phyloP scores from a whole-genome alignment of 2,113 vertebrate species.

The Pterocles gutturalis region DNA sequence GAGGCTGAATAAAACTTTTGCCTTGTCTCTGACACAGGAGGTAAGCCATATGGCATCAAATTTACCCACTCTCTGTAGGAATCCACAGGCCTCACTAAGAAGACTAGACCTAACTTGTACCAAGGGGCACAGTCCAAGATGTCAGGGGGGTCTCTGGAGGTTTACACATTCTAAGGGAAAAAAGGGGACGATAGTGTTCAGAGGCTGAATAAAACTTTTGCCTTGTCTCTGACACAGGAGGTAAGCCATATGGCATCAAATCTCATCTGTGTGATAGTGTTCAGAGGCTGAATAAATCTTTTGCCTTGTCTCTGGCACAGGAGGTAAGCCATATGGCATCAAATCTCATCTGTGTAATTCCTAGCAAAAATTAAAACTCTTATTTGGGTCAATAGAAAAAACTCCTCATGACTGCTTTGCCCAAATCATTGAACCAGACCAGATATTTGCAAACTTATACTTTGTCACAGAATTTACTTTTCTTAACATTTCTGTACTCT shows the following conservation, averaged over 20 bases:
- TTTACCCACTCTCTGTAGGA: background rate
- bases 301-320: background rate
- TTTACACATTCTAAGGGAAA: background rate
- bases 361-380: background rate
- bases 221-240: background rate
- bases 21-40: background rate
- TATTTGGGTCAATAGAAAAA: background rate
- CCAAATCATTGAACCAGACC: background rate
- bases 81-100: background rate
- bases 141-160: background rate
- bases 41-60: background rate
- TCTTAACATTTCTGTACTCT: background rate
- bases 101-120: background rate
- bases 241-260: background rate
- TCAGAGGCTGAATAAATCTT: background rate
- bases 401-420: background rate
- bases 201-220: background rate
- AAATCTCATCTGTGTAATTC: background rate
- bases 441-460: background rate
- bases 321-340: background rate
- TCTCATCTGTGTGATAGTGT: background rate
- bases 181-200: background rate
- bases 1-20: background rate
- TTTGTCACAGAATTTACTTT: background rate
- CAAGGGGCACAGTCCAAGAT: background rate